These are phyloP conservation scores for Zootermopsis nevadensis DNA, from an alignment of 2,888 invertebrate genomes.

Conservation along the genomic window DNA sequence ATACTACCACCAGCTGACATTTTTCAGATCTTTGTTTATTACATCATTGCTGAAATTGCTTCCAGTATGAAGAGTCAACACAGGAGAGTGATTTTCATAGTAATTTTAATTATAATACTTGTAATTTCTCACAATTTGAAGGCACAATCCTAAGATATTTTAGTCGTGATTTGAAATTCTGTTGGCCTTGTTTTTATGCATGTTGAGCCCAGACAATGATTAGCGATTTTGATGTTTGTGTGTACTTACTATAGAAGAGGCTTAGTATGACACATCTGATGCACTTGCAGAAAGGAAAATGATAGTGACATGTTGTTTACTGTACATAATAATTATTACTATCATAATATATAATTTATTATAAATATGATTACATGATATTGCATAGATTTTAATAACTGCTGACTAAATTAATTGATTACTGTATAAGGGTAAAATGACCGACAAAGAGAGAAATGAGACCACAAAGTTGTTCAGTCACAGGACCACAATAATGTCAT, in stretches of 20 bases:
- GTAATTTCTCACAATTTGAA: conserved; percentile 23
- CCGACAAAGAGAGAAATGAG: background rate
- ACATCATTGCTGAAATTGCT: background rate
- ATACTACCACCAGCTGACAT: too few relatives aligned
- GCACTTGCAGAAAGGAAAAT: conserved; percentile 24
- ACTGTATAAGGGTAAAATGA: background rate
- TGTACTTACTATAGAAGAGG: conserved; percentile 3
- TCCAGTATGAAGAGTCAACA: background rate
- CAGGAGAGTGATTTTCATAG: background rate
- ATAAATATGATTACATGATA: conserved; percentile 21
- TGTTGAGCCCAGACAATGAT: background rate
- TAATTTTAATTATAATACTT: background rate
- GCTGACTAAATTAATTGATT: conserved; percentile 10
- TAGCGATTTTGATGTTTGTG: background rate
- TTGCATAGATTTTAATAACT: conserved; percentile 39
- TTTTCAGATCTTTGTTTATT: background rate
- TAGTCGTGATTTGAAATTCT: background rate
- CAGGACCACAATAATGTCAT: background rate
- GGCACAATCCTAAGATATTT: background rate
- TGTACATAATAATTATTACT: conserved; percentile 41
- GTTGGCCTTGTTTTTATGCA: background rate
- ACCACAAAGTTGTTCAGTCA: background rate
- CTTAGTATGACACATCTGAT: conserved; percentile 12
- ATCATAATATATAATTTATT: conserved; percentile 37
- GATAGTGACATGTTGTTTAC: conserved; percentile 28